Base-by-base conservation (phyloP, 2,888 invertebrate genomes). In the Eudasyphora cyanicolor region DNA sequence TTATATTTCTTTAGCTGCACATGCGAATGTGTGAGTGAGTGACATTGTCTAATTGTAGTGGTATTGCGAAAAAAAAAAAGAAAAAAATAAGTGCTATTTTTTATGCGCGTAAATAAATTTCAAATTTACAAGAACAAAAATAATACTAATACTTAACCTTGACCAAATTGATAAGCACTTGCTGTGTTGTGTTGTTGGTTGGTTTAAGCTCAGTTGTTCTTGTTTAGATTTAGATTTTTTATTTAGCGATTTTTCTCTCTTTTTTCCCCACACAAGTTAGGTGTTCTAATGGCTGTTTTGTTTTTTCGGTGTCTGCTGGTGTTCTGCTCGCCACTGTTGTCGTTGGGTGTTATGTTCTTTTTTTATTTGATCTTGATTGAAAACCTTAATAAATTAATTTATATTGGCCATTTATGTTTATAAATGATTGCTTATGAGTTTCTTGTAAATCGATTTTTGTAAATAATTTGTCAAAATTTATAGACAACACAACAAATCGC, bases 161-260 rank as follows among this genome's bases (percentile, higher is more conserved):
- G 90, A 89, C 90, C 89, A 89, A 89, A 87, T 89, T 89, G 90
- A 89, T 89, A 89, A 86, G 87, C 81, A 79, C 71, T 80, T 75
- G 83, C 74, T 76, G 74, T 14, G 49, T 32, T 14, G 10, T 19
- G 24, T 27, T 62, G 27, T n/a, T n/a, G n/a, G n/a, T n/a, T n/a
- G n/a, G n/a, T n/a, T n/a, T n/a, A n/a, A n/a, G 29, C 12, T 57
- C 14, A 19, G 12, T 42, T 67, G 67, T 67, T 67, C 67, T 67
- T 42, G 67, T 67, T 67, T 21, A 21, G 42, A 67, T 67, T n/a
- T 67, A 67, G 19, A 5, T 5, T 45, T 8, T 45, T n/a, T 45
- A 2, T n/a, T n/a, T 45, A 8, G 10, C 6, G 35, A 10, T 35
- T 19, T 54, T 19, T 21, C 8, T 10, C 17, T 51, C 12, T 32